Conservation (phyloP, 2,888 invertebrate genomes). For the Eupithecia centaureata region DNA sequence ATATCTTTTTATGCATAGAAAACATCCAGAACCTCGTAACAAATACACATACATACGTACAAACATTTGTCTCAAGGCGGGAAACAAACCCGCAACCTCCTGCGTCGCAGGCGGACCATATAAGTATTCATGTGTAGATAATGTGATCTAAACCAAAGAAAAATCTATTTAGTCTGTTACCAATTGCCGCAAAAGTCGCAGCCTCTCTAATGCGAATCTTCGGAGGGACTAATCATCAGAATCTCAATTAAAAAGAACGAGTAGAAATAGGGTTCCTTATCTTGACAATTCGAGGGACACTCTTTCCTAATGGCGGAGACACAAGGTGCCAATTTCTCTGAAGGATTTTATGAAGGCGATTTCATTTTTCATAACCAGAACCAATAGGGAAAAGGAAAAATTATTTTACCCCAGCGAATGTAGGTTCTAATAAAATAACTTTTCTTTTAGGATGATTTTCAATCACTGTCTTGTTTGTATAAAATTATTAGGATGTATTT, state of each 20-base stretch:
- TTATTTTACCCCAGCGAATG: conserved; percentile 5
- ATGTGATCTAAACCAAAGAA: too few species aligned
- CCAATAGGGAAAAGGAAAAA: conserved; percentile 7
- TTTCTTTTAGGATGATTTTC: conserved; percentile 8
- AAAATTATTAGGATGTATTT: not conserved
- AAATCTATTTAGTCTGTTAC: too few species aligned
- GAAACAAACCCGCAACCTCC: too few species aligned
- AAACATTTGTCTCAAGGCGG: too few species aligned
- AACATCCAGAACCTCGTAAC: too few species aligned
- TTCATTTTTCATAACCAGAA: conserved; percentile 13
- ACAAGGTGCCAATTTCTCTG: conserved; percentile 20
- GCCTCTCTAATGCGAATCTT: not conserved
- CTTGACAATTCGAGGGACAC: conserved; percentile 59
- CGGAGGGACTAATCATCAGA: conserved; percentile 48
- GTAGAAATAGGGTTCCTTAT: conserved; percentile 63
- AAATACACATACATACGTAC: too few species aligned
- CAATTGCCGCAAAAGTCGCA: not conserved
- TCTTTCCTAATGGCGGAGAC: conserved; percentile 56
- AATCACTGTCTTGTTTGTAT: conserved; percentile 8
- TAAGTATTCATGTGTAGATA: too few species aligned
- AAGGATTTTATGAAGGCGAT: conserved; percentile 12
- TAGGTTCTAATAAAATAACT: conserved; percentile 10
- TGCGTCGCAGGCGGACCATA: too few species aligned
- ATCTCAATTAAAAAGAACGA: conserved; percentile 66
- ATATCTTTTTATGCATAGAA: too few species aligned